phyloP scores from a whole-genome alignment of 2,113 vertebrate genomes.

The Plecturocebus donacophilus region DNA sequence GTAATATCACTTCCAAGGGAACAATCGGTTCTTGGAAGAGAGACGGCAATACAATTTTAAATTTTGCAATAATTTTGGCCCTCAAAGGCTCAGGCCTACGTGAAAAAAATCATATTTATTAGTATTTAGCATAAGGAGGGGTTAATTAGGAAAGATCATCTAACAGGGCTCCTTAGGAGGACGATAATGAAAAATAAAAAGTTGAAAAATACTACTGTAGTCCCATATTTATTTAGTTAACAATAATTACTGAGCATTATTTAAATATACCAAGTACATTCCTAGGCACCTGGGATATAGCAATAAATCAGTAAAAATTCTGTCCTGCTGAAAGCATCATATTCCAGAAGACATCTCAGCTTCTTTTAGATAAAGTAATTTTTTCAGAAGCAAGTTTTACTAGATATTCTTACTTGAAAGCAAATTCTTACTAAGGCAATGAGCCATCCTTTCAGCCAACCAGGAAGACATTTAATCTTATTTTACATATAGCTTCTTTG shows the following conservation, averaged over 20 bases:
- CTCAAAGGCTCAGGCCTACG: not conserved
- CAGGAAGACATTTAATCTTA: not conserved
- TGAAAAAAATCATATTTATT: not conserved
- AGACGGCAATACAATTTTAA: not conserved
- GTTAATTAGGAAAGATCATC: not conserved
- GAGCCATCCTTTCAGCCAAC: not conserved
- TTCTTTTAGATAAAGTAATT: not conserved
- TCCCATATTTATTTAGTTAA: not conserved
- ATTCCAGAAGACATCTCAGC: not conserved
- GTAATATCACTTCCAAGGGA: not conserved
- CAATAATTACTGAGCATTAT: not conserved
- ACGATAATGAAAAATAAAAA: not conserved
- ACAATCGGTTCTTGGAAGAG: not conserved
- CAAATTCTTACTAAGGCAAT: not conserved
- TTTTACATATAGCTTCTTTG: not conserved
- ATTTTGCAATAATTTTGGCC: not conserved
- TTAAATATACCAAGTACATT: not conserved
- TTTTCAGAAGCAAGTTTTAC: not conserved
- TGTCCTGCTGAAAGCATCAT: not conserved
- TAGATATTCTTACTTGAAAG: not conserved
- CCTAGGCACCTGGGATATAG: not conserved
- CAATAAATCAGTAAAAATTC: not conserved
- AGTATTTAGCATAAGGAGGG: not conserved
- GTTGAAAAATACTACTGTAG: not conserved
- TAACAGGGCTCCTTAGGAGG: not conserved